These are phyloP conservation scores for Drosophila lini DNA, from an alignment of 1,140 invertebrate genomes.

Conservation along the genomic window DNA sequence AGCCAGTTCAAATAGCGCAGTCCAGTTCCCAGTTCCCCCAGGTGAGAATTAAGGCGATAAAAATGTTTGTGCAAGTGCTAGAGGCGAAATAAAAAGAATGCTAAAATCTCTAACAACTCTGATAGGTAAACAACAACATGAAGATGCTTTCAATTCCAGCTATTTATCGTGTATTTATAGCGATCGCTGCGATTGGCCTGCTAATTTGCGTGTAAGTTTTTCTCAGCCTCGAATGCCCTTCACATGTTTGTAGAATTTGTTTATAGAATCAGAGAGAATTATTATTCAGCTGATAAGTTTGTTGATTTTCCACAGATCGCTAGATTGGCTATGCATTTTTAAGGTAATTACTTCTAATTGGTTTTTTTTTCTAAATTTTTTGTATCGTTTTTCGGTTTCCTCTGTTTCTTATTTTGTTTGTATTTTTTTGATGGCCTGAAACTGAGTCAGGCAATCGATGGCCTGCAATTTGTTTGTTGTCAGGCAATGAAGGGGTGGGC, in stretches of 20 bases:
- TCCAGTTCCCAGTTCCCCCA: background rate
- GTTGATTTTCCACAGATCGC: slow-evolving; percentile 5
- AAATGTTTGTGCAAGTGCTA: slow-evolving; percentile 38
- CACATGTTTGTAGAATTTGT: slow-evolving; percentile 21
- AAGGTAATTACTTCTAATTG: slow-evolving; percentile 21
- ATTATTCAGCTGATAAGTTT: slow-evolving; percentile 18
- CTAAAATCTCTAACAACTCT: slow-evolving; percentile 38
- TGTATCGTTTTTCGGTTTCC: background rate
- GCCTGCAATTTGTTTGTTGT: slow-evolving; percentile 52
- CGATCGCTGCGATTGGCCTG: slow-evolving; percentile 14
- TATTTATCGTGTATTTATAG: slow-evolving; percentile 45
- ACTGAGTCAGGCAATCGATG: slow-evolving; percentile 50
- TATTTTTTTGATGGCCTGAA: slow-evolving; percentile 27
- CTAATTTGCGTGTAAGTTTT: slow-evolving; percentile 39
- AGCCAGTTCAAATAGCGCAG: slow-evolving; percentile 20
- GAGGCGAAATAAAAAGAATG: slow-evolving; percentile 17
- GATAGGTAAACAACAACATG: slow-evolving; percentile 50
- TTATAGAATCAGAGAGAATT: slow-evolving; percentile 30
- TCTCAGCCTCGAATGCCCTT: slow-evolving; percentile 50
- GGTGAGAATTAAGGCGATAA: slow-evolving; percentile 21
- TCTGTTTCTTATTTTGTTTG: background rate
- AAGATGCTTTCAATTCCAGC: slow-evolving; percentile 27
- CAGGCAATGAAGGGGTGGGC: slow-evolving; percentile 35
- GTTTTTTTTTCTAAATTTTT: background rate
- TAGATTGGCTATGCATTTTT: background rate